Evolutionary conservation across 2,113 vertebrate genomes (phyloP).

Genomic region (Gadus macrocephalus): DNA sequence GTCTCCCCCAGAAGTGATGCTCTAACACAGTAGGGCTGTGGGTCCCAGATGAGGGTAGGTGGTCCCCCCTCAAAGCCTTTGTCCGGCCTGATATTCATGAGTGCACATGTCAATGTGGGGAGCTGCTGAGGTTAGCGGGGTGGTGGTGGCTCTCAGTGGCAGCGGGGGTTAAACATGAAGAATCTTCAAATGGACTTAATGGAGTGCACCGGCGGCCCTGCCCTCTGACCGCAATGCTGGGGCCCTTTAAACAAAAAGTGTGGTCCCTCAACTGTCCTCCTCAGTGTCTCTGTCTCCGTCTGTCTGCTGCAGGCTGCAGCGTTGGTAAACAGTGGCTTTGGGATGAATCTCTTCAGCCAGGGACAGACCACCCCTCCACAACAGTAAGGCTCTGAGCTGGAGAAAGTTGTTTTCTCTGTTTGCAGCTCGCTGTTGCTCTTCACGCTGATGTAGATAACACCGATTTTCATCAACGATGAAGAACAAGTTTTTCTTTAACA

Average conservation of each 20-base stretch:
- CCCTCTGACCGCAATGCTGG: slow-evolving; percentile 63
- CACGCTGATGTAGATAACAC: no score
- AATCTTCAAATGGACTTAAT: slow-evolving; percentile 75
- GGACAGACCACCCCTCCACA: slow-evolving; percentile 88
- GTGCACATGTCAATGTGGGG: slow-evolving; percentile 58
- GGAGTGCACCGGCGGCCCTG: slow-evolving; percentile 64
- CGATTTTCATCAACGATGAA: no score
- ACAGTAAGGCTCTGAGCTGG: slow-evolving; percentile 76
- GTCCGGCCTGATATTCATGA: slow-evolving; percentile 68
- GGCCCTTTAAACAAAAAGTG: slow-evolving; percentile 66
- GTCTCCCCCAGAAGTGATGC: no score
- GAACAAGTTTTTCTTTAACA: no score
- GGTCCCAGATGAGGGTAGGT: slow-evolving; percentile 62
- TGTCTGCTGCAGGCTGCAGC: slow-evolving; percentile 76
- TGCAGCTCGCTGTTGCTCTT: no score
- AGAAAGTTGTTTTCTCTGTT: no score
- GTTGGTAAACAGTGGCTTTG: slow-evolving; percentile 84
- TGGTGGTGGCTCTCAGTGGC: slow-evolving; percentile 56
- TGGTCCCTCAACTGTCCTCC: slow-evolving; percentile 59
- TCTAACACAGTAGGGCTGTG: no score
- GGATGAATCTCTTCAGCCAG: slow-evolving; percentile 90
- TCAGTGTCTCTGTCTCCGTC: background rate
- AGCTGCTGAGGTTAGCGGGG: slow-evolving; percentile 30
- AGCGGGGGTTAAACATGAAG: slow-evolving; percentile 70
- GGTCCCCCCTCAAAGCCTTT: slow-evolving; percentile 43